Percentiles rank a stretch among this genome's conserved stretches.
These are phyloP conservation scores for Oncopeltus fasciatus DNA, from an alignment of 1,140 invertebrate species.

Conservation along the genomic window DNA sequence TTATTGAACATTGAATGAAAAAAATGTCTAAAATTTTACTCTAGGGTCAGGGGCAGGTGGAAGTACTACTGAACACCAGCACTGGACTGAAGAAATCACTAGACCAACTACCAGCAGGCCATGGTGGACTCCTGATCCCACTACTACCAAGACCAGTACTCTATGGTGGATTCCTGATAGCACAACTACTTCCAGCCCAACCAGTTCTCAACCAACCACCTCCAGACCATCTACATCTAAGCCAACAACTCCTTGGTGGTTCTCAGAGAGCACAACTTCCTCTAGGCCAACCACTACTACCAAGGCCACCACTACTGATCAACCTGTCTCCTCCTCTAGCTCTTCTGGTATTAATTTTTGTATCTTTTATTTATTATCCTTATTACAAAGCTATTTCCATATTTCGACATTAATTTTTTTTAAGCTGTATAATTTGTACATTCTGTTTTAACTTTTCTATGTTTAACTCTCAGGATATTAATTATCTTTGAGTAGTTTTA, in stretches of 20 bases:
- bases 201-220: conserved; percentile 20
- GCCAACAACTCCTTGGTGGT: conserved; percentile 15
- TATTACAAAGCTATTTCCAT: too few species aligned
- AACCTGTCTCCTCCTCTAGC: too few species aligned
- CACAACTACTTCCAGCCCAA: conserved; percentile 23
- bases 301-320: conserved; percentile 18
- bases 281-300: conserved; percentile 18
- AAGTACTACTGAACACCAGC: conserved; percentile 16
- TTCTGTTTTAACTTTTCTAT: too few species aligned
- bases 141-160: conserved; percentile 19
- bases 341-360: too few species aligned
- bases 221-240: conserved; percentile 19
- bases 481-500: too few species aligned
- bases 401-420: too few species aligned
- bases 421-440: too few species aligned
- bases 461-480: too few species aligned
- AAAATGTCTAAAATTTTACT: too few species aligned
- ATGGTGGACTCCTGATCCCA: conserved; percentile 20
- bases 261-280: neutral
- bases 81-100: conserved; percentile 19
- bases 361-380: too few species aligned
- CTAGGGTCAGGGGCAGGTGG: too few species aligned
- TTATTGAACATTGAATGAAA: too few species aligned
- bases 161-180: conserved; percentile 33
- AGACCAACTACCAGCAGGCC: conserved; percentile 24